Conservation (phyloP, 1,140 invertebrate species). For the Pseudomyrmex flavicornis region DNA sequence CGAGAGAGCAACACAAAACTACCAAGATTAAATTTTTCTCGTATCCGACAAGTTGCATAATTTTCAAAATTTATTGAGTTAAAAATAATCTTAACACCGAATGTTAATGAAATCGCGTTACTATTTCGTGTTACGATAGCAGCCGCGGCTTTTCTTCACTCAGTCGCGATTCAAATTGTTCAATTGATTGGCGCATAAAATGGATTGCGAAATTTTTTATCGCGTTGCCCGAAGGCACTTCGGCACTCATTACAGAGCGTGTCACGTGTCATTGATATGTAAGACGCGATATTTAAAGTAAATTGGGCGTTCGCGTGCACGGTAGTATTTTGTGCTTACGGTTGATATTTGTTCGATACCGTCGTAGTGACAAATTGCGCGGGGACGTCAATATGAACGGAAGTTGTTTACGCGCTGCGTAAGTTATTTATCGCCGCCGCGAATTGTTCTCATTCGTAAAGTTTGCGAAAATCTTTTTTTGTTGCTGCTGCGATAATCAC, state of each 20-base stretch:
- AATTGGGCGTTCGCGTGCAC: constrained; percentile 36
- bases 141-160: constrained; percentile 10
- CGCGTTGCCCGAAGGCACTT: constrained; percentile 27
- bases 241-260: constrained; percentile 34
- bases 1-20: constrained; percentile 8
- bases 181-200: constrained; percentile 28
- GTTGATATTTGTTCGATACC: constrained; percentile 52
- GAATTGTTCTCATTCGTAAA: constrained; percentile 45
- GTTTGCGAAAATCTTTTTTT: neutral
- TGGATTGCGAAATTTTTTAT: constrained; percentile 29
- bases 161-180: neutral
- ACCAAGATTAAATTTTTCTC: neutral
- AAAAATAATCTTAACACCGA: neutral
- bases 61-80: neutral
- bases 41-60: neutral
- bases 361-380: constrained; percentile 65
- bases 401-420: constrained; percentile 54
- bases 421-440: constrained; percentile 54
- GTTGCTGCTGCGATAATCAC: constrained; percentile 31
- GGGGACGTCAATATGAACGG: constrained; percentile 36
- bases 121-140: neutral
- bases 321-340: constrained; percentile 32
- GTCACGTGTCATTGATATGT: constrained; percentile 35
- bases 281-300: constrained; percentile 51
- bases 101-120: neutral